Conservation (phyloP, 92 coral and sea anemone genomes). For the Phenganax stokvisi region DNA sequence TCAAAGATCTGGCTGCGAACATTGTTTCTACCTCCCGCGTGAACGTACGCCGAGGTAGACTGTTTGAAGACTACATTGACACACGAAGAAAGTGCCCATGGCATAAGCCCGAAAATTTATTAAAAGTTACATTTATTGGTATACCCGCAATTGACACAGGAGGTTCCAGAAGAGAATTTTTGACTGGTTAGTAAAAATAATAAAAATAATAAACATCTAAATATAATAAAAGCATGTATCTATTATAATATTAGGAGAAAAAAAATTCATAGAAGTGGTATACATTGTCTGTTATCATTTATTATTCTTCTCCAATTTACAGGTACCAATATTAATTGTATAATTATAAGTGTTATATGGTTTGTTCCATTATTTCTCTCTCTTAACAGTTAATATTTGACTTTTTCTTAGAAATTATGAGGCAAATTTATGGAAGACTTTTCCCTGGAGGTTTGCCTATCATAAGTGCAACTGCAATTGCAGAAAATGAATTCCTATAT, state of each 20-base stretch:
- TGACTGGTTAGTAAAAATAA: too few species aligned
- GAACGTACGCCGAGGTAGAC: too few species aligned
- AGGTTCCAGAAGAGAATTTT: too few species aligned
- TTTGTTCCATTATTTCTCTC: background rate
- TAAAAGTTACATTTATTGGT: too few species aligned
- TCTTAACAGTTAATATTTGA: background rate
- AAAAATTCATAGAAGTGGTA: too few species aligned
- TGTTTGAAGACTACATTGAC: too few species aligned
- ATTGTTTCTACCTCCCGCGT: background rate
- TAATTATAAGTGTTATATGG: background rate
- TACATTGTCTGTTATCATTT: background rate
- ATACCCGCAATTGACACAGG: too few species aligned
- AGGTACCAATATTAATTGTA: background rate
- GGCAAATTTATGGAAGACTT: constrained; percentile 9
- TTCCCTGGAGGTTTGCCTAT: background rate
- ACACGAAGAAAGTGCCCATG: too few species aligned
- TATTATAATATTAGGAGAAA: too few species aligned
- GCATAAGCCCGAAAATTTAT: too few species aligned
- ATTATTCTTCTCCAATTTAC: background rate
- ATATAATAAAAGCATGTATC: too few species aligned
- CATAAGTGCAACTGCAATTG: background rate
- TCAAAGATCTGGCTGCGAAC: background rate
- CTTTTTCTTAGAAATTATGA: background rate
- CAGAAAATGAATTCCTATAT: background rate
- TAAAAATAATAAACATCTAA: too few species aligned